Conservation (phyloP, 2,888 invertebrate species). For the Amblyjoppa proteus region DNA sequence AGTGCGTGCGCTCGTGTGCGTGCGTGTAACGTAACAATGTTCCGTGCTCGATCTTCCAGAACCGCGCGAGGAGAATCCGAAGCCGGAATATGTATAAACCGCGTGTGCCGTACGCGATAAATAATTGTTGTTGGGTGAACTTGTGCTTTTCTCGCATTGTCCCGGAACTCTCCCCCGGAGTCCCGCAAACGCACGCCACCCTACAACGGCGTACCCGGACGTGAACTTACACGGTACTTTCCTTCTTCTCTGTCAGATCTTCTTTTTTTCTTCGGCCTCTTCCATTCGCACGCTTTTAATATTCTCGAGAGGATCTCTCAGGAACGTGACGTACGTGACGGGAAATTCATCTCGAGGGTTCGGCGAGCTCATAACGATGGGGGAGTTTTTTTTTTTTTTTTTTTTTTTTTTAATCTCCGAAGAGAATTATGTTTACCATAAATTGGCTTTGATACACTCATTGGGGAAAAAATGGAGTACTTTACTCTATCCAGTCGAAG, state of each 20-base stretch:
- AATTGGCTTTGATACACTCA: neutral
- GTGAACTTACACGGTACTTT: constrained; percentile 44
- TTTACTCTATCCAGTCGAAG: constrained; percentile 37
- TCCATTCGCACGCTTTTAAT: constrained; percentile 18
- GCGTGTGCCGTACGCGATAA: constrained; percentile 72
- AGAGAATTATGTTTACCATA: neutral
- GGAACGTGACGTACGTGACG: constrained; percentile 59
- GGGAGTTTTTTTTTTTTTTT: neutral
- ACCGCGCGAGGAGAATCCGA: constrained; percentile 72
- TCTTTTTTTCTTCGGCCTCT: constrained; percentile 39
- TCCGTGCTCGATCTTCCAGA: constrained; percentile 76
- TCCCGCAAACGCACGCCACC: constrained; percentile 36
- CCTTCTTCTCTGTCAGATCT: constrained; percentile 38
- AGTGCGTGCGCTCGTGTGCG: constrained; percentile 17
- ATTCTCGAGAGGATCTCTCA: constrained; percentile 32
- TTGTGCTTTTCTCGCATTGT: constrained; percentile 80
- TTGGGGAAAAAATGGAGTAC: neutral
- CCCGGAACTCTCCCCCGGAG: constrained; percentile 31
- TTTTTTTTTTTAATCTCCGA: neutral
- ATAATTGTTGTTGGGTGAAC: constrained; percentile 82
- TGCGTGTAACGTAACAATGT: constrained; percentile 77
- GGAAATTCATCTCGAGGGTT: constrained; percentile 63
- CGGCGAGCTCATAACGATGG: constrained; percentile 34
- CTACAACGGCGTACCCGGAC: constrained; percentile 29
- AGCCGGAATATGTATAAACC: constrained; percentile 66